These are phyloP conservation scores for Pachyrhynchus sulphureomaculatus DNA, from an alignment of 1,140 invertebrate species.

Conservation along the genomic window DNA sequence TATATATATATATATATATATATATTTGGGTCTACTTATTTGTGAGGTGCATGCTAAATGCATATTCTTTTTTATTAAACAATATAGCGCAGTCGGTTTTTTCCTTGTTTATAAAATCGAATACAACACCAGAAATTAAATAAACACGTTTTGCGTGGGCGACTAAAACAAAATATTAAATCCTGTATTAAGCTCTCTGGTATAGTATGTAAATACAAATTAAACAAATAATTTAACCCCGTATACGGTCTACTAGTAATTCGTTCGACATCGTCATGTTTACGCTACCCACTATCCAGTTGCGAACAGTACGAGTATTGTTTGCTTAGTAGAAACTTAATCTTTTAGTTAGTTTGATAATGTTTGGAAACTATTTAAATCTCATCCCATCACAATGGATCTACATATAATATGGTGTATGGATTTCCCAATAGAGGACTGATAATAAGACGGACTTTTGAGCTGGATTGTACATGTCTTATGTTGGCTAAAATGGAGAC, in stretches of 20 bases:
- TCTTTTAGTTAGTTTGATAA: constrained; percentile 27
- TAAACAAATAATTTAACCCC: neutral
- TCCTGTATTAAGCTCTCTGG: neutral
- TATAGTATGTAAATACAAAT: neutral
- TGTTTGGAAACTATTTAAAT: constrained; percentile 31
- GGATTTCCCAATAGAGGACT: constrained; percentile 8
- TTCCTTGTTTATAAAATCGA: no score
- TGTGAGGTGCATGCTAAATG: no score
- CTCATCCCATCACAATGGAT: constrained; percentile 20
- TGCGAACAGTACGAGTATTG: constrained; percentile 18
- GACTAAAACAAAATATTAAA: no score
- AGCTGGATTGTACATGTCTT: constrained; percentile 1
- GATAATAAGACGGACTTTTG: constrained; percentile 10
- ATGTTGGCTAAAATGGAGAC: neutral
- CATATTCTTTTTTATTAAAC: no score
- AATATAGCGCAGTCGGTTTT: no score
- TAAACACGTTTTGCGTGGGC: no score
- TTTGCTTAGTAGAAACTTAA: constrained; percentile 31
- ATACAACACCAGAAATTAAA: no score
- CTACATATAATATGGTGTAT: constrained; percentile 18
- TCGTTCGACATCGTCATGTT: constrained; percentile 19
- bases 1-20: no score
- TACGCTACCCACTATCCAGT: constrained; percentile 19
- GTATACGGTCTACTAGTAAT: neutral
- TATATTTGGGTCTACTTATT: no score